phyloP scores from a whole-genome alignment of 2,113 vertebrate species.

The Mastomys coucha region DNA sequence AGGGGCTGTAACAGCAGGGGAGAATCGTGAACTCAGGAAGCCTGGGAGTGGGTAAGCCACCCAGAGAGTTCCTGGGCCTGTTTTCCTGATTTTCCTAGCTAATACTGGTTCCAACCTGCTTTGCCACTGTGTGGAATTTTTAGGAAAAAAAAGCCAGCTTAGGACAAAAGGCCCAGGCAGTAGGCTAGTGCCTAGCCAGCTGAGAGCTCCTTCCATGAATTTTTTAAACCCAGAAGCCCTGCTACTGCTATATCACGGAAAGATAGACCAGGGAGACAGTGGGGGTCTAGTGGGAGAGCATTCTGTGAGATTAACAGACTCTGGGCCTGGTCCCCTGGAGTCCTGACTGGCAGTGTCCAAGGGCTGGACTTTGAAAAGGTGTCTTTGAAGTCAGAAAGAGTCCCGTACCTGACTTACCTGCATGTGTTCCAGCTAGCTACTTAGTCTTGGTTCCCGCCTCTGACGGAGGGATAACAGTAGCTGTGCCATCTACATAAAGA shows the following conservation, averaged over 20 bases:
- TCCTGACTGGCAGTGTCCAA: neutral
- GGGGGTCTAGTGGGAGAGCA: too few relatives aligned
- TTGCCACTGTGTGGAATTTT: conserved; percentile 17
- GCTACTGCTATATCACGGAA: neutral
- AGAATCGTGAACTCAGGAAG: neutral
- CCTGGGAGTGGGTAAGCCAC: neutral
- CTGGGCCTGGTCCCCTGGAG: neutral
- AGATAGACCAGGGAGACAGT: neutral
- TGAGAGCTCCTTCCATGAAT: neutral
- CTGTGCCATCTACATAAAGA: neutral
- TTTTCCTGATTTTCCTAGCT: neutral
- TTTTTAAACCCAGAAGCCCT: neutral
- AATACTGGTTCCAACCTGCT: neutral
- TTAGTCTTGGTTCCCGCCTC: neutral
- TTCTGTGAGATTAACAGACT: neutral
- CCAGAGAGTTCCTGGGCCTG: neutral
- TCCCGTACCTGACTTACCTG: neutral
- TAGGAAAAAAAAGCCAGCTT: conserved; percentile 18
- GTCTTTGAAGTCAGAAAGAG: conserved; percentile 7
- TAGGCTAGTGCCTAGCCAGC: neutral
- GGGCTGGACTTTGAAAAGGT: neutral
- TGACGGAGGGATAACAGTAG: neutral
- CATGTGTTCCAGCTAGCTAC: neutral
- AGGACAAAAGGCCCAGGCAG: neutral
- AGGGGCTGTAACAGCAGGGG: conserved; percentile 82